Evolutionary conservation across 1,140 invertebrate genomes (phyloP), one percentile per base, ranked within the genome.

Genomic region (Lysiphlebus fabarum): DNA sequence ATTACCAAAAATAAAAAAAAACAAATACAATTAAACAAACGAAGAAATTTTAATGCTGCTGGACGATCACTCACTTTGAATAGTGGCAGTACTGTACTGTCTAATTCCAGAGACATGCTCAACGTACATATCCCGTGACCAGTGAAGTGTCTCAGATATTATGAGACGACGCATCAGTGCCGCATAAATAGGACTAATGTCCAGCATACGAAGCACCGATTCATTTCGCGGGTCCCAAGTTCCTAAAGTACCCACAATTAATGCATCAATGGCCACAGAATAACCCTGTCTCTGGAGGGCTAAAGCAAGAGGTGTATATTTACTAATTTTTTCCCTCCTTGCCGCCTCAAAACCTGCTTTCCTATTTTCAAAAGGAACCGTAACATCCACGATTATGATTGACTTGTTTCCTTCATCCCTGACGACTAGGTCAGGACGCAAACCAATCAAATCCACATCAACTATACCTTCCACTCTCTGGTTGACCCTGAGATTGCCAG

Each of bases 291-390:
- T n/a, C 2, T 43, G 38, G 8, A 71, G 42, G 0, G 34, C 12
- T 0, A 64, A 53, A 2, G 62, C 67, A 0, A 73, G 53, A 7
- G 44, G 45, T 0, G n/a, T 34, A 44, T 76, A 76, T 26, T 74
- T 76, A 0, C 10, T 11, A 0, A 66, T 43, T 50, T 74, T 75
- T 17, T 7, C 36, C 0, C 12, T 7, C 8, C 66, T 50, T 0
- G 60, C 65, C 10, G 40, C 47, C 2, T 48, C 57, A 6, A 74
- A 43, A 0, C 67, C 70, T 0, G 47, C 57, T 6, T 37, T 14
- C 7, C 64, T 57, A 58, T 76, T 78, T 42, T 80, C 74, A 26
- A 77, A 79, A 0, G 71, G 66, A 33, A 78, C 66, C 14, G 71
- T 58, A 4, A 80, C 70, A 53, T 79, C 73, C 43, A 75, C 61